Evolutionary conservation across 1,140 invertebrate genomes (phyloP), one percentile per base, ranked within the genome.

Genomic region (Pantala flavescens): DNA sequence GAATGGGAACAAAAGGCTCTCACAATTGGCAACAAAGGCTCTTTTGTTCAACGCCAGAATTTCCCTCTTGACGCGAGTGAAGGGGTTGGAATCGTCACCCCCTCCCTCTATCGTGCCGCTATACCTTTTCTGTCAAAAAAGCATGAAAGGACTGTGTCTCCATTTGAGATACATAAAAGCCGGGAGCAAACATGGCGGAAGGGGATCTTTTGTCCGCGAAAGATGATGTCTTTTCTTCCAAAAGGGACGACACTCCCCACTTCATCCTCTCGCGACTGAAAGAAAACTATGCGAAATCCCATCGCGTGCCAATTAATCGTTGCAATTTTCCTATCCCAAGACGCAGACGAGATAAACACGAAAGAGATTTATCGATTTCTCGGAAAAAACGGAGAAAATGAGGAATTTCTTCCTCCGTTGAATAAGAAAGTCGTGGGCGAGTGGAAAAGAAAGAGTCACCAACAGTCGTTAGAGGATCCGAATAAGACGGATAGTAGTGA

Each of bases 101-200:
- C 9, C 55, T 10, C 24, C 71, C 23, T 28, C 71, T 36, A 43
- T 72, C 49, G 14, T 63, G 49, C 49, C 49, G 49, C 49, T 63
- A 63, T 63, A 63, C 49, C 49, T 63, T 63, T 76, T 77, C 77
- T 76, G 72, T 76, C 73, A 77, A 76, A 77, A 77, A 77, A 77
- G 76, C 74, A 77, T 77, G 75, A 63, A 77, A 77, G 72, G 75
- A 77, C 77, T 76, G 73, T 76, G 74, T 77, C 77, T 77, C 77
- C 74, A 76, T 75, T 76, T 76, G 76, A 76, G 77, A 77, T 63
- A 71, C 76, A 77, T 77, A 77, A 74, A 76, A 74, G 74, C 49
- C 71, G 77, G 75, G 49, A 77, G 71, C 72, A 77, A 76, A 77
- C 74, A 77, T 73, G 74, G 74, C 24, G 71, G 71, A 63, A 71